These are phyloP conservation scores for Fratercula arctica DNA, from an alignment of 2,797 vertebrate genomes.

Conservation along the genomic window DNA sequence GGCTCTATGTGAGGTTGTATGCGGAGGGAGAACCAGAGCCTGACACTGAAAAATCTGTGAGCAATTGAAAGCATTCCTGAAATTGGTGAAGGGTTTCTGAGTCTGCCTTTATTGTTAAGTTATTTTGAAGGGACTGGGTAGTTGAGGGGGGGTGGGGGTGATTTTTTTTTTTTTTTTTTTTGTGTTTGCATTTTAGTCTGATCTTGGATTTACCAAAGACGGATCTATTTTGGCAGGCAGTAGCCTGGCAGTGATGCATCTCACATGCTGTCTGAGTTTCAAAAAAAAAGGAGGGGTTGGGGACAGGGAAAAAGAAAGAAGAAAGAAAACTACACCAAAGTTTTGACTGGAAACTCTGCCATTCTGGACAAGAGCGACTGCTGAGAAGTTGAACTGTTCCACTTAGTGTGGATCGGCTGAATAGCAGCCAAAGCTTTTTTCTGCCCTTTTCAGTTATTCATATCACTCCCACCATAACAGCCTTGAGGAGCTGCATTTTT, in stretches of 20 bases:
- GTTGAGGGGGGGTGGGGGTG: neutral
- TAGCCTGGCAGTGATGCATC: constrained; percentile 51
- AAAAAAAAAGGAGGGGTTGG: neutral
- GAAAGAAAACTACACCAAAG: neutral
- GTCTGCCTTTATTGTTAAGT: constrained; percentile 73
- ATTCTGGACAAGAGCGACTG: neutral
- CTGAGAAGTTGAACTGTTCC: constrained; percentile 26
- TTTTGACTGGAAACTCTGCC: constrained; percentile 54
- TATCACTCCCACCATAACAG: constrained; percentile 43
- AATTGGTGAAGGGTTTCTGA: constrained; percentile 59
- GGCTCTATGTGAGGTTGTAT: neutral
- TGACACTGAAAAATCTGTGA: constrained; percentile 13
- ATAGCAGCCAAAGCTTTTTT: constrained; percentile 19
- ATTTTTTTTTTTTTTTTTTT: constrained; percentile 10
- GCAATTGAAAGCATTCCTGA: constrained; percentile 59
- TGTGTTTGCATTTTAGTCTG: constrained; percentile 40
- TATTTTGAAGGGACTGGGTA: constrained; percentile 55
- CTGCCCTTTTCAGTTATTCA: constrained; percentile 62
- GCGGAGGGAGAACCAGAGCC: neutral
- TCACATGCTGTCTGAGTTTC: constrained; percentile 22
- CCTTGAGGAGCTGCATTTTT: constrained; percentile 46
- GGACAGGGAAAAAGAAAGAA: neutral
- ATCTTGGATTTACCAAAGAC: constrained; percentile 60
- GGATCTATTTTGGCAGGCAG: constrained; percentile 65
- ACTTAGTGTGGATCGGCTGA: constrained; percentile 23